These are phyloP conservation scores for Bambusicola thoracicus DNA, from an alignment of 2,113 vertebrate genomes.

Conservation along the genomic window DNA sequence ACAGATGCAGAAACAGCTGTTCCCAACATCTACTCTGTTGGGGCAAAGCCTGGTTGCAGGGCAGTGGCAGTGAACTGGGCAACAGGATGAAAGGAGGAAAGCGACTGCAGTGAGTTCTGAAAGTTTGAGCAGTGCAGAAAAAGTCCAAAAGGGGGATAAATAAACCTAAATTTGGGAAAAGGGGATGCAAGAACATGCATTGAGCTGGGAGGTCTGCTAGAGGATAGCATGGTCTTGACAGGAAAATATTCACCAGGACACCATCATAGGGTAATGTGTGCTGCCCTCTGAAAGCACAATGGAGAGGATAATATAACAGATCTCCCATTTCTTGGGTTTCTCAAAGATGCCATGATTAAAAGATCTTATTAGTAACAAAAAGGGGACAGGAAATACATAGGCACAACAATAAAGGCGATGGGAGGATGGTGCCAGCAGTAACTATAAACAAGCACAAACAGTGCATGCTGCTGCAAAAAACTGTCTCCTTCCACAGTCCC, in stretches of 20 bases:
- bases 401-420: fast-evolving
- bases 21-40: neutral
- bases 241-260: neutral
- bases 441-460: neutral
- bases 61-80: neutral
- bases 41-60: neutral
- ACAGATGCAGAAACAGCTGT: neutral
- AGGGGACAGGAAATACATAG: neutral
- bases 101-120: neutral
- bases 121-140: neutral
- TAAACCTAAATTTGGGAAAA: neutral
- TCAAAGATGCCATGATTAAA: neutral
- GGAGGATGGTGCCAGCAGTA: fast-evolving
- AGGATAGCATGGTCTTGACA: neutral
- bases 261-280: neutral
- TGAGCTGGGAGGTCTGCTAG: neutral
- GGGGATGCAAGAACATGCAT: neutral
- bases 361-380: neutral
- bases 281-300: neutral
- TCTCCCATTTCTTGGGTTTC: neutral
- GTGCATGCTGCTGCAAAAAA: neutral
- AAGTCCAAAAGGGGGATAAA: neutral
- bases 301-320: neutral
- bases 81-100: neutral
- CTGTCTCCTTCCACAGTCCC: neutral